A percentile compares a stretch with the other conserved stretches of the same genome.
phyloP scores from a whole-genome alignment of 1,140 invertebrate genomes.

The Lethocerus indicus region DNA sequence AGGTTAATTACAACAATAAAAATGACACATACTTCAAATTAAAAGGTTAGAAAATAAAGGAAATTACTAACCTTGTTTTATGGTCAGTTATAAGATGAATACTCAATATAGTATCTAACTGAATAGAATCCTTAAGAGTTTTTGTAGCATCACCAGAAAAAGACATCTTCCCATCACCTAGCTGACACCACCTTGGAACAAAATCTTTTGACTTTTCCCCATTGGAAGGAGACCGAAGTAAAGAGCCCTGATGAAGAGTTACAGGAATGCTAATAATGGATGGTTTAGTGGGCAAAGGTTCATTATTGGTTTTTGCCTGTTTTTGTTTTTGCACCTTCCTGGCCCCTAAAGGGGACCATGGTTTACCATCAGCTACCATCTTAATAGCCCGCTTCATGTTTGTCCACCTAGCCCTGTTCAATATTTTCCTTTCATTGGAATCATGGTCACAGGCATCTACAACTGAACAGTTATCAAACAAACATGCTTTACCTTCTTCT shows the following conservation, averaged over 20 bases:
- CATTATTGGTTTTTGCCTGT: conserved; percentile 8
- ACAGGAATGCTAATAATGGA: conserved; percentile 3
- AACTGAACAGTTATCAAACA: too few relatives aligned
- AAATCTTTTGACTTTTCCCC: conserved; percentile 32
- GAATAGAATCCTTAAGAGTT: conserved; percentile 34
- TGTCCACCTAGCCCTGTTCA: conserved; percentile 20
- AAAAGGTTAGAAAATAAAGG: conserved; percentile 23
- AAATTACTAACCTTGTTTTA: conserved; percentile 33
- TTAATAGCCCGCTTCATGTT: conserved; percentile 24
- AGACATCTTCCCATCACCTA: conserved; percentile 32
- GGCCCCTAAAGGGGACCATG: conserved; percentile 24
- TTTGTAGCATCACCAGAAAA: conserved; percentile 33
- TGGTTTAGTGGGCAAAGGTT: background rate
- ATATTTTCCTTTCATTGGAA: conserved; percentile 22
- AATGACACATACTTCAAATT: too few relatives aligned
- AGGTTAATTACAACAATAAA: too few relatives aligned
- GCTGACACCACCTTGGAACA: conserved; percentile 29
- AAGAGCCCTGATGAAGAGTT: conserved; percentile 23
- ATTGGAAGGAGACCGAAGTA: conserved; percentile 24
- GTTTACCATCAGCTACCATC: conserved; percentile 22
- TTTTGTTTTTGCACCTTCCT: conserved; percentile 18
- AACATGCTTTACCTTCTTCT: too few relatives aligned
- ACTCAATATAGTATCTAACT: conserved; percentile 35
- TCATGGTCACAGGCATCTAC: too few relatives aligned
- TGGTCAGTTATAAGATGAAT: conserved; percentile 40